Evolutionary conservation across 2,113 vertebrate species (phyloP), one percentile per base, ranked within the genome.

Genomic region (Sisor rabdophorus): DNA sequence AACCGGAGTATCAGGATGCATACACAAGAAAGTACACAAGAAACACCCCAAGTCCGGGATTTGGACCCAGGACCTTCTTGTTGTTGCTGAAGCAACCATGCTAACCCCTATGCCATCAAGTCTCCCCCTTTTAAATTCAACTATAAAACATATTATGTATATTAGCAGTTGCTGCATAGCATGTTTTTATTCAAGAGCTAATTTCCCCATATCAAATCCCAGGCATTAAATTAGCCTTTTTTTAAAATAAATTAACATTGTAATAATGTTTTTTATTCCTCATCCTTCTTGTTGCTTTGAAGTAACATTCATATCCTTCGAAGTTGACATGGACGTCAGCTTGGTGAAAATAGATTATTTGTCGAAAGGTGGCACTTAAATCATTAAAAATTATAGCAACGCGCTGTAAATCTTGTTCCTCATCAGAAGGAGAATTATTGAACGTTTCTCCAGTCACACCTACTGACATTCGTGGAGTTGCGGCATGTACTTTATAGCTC

Each of bases 381-480:
- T 88, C 83, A 87, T 71, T 69, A 52, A 69, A n/a, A 69, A 52
- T 52, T 69, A 52, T 26, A 53, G 47, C 54, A 81, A 82, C 72
- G 76, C 72, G 79, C 85, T 82, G 72, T 88, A 87, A 88, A 89
- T 89, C 78, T 85, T 79, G 76, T 78, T 76, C 80, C 1, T 86
- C 71, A 74, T 80, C 79, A 32, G 76, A 44, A 71, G 82, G 82
- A 78, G 67, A 72, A 81, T 83, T 84, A 85, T 81, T 78, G 82
- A 84, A 84, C 75, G 22, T 70, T 77, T 67, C 81, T 59, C 65
- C 73, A 78, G 82, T 59, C 52, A 72, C 65, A 36, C 84, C 81
- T 69, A 73, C 74, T 75, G 86, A 89, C 88, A 81, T 87, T 79
- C 85, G 84, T 86, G 81, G 87, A 88, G 88, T 75, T 68, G 79